phyloP scores from a whole-genome alignment of 2,888 invertebrate species.

The Megastigmus dorsalis region DNA sequence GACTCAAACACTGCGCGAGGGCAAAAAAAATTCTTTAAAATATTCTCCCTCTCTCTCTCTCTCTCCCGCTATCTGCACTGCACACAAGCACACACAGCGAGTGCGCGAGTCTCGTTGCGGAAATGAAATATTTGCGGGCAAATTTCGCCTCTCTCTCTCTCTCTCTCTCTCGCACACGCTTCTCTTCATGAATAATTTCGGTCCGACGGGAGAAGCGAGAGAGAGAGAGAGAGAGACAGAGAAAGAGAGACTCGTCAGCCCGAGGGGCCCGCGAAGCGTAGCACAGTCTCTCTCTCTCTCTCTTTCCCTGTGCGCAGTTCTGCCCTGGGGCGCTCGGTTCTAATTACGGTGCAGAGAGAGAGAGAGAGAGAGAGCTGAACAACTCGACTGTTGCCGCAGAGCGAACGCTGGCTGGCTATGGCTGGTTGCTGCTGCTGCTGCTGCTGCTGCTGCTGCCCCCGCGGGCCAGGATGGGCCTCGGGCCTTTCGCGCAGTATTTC shows the following conservation, averaged over 20 bases:
- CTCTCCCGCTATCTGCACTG: too few species aligned
- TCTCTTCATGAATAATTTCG: slow-evolving; percentile 74
- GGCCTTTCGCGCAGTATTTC: slow-evolving; percentile 64
- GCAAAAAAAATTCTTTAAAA: slow-evolving; percentile 39
- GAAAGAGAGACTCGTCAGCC: slow-evolving; percentile 68
- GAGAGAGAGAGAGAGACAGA: slow-evolving; percentile 48
- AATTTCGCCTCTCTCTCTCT: slow-evolving; percentile 63
- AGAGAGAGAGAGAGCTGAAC: slow-evolving; percentile 21
- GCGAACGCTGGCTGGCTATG: too few species aligned
- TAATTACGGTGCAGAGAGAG: slow-evolving; percentile 70
- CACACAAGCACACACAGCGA: too few species aligned
- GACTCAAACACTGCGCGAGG: not conserved
- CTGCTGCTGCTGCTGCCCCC: slow-evolving; percentile 60
- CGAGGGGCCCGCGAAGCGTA: slow-evolving; percentile 62
- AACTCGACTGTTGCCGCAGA: slow-evolving; percentile 54
- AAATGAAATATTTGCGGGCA: slow-evolving; percentile 73
- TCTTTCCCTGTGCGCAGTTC: not conserved
- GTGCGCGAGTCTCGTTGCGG: slow-evolving; percentile 50
- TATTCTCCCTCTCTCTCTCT: slow-evolving; percentile 13
- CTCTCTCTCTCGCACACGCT: slow-evolving; percentile 52
- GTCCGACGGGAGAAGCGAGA: slow-evolving; percentile 64
- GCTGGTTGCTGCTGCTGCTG: slow-evolving; percentile 46
- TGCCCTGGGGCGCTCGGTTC: slow-evolving; percentile 70
- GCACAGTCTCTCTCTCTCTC: slow-evolving; percentile 17
- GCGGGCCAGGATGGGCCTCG: slow-evolving; percentile 64